A percentile compares a stretch with the other conserved stretches of the same genome.
Evolutionary conservation across 2,113 vertebrate species (phyloP).

Genomic region (Microtus montanus): DNA sequence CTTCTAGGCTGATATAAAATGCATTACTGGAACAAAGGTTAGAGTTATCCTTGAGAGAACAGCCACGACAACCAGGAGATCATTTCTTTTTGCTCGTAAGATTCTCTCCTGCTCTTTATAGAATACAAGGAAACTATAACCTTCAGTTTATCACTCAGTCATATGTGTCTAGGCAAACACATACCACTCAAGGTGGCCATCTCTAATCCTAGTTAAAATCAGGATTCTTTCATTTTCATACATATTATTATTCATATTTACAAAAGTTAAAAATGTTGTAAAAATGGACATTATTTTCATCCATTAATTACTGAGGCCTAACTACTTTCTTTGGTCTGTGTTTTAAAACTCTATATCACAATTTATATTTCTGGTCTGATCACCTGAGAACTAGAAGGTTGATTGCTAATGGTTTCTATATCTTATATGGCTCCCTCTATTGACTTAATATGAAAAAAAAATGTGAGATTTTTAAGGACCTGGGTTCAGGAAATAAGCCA

Average conservation of each 20-base stretch:
- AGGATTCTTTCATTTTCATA: background rate
- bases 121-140: background rate
- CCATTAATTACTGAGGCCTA: background rate
- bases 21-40: slow-evolving; percentile 1
- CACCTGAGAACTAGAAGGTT: background rate
- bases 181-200: background rate
- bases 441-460: background rate
- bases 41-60: background rate
- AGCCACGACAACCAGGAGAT: background rate
- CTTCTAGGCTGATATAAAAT: background rate
- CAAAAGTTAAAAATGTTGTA: background rate
- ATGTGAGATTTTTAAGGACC: background rate
- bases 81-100: slow-evolving; percentile 2
- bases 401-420: background rate
- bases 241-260: background rate
- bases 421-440: background rate
- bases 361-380: background rate
- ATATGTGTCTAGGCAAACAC: background rate
- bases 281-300: background rate
- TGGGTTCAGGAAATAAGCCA: background rate
- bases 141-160: background rate
- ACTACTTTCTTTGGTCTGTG: background rate
- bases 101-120: slow-evolving; percentile 17
- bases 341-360: background rate
- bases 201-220: background rate